Percentiles rank a stretch among this genome's conserved stretches.
phyloP scores from a whole-genome alignment of 2,113 vertebrate genomes.

The Channa argus region DNA sequence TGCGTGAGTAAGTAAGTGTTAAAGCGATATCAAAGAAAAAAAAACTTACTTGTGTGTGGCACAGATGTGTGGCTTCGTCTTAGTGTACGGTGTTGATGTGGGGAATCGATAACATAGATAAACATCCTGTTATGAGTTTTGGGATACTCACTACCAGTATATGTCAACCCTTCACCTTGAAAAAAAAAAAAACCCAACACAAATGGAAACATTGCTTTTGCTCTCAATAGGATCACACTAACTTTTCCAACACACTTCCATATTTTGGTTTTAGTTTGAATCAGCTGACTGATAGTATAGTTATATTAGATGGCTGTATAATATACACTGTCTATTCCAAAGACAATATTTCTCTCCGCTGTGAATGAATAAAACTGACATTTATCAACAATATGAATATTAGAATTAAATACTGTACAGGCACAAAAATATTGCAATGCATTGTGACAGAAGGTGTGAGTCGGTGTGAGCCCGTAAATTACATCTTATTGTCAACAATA shows the following conservation, averaged over 20 bases:
- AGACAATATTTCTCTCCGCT: too few species aligned
- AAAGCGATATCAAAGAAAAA: conserved; percentile 35
- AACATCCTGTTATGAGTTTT: conserved; percentile 67
- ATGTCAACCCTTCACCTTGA: conserved; percentile 14
- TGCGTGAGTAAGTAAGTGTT: conserved; percentile 29
- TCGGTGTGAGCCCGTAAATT: too few species aligned
- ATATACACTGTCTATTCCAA: background rate
- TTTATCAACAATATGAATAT: background rate
- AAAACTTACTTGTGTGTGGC: conserved; percentile 19
- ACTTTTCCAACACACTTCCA: background rate
- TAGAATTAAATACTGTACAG: too few species aligned
- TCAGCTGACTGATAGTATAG: background rate
- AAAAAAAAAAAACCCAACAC: conserved; percentile 29
- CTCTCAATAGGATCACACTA: background rate
- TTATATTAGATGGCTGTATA: background rate
- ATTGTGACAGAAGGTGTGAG: too few species aligned
- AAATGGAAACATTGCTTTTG: background rate
- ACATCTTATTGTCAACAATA: too few species aligned
- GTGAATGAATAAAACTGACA: background rate
- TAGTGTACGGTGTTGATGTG: conserved; percentile 9
- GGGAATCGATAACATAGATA: conserved; percentile 35
- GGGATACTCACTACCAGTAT: conserved; percentile 22
- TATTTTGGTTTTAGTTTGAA: conserved; percentile 32
- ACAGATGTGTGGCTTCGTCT: conserved; percentile 15
- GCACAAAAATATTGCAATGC: too few species aligned